Base-by-base conservation (phyloP, 2,113 vertebrate species). In the Solea solea region DNA sequence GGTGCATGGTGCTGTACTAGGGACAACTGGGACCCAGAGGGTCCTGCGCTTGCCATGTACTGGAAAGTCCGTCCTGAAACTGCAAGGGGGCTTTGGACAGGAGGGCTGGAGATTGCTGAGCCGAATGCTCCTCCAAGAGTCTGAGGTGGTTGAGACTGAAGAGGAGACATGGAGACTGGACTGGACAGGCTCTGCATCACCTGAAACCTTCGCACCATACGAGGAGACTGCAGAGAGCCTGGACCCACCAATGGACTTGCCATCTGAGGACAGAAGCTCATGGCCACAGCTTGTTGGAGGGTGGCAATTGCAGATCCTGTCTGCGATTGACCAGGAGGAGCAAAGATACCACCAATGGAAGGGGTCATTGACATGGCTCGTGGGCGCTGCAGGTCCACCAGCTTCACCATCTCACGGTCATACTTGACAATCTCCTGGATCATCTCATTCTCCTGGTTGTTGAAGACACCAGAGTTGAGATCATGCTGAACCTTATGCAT, bases 401-500 rank as follows among this genome's bases (percentile, higher is more conserved):
- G 94, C 88, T 98, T 97, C 64, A 95, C 96, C 97, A 99, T 99
- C 90, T 99, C 96, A 12, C 98, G 95, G 90, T 99, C 98, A 0
- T 98, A 99, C 90, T 99, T 99, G 74, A 99, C 97, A 0, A 99
- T 99, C 94, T 98, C 97, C 84, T 99, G 97, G 87, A 99, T 99
- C 93, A 98, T 96, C 83, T 98, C 97, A 2, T 98, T 98, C 88
- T 99, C 98, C 67, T 88, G 95, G 93, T 98, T 99, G 94, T 99
- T 99, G 91, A 98, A 97, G 74, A 96, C 96, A 0, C 97, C 97
- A 0, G 97, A 96, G 93, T 95, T 96, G 82, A 99, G 95, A 90
- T 99, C 98, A 3, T 99, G 96, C 82, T 99, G 97, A 34, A 99
- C 96, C 83, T 99, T 99, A 92, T 99, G 96, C 90, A 97, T 94